A percentile compares a stretch with the other conserved stretches of the same genome.
phyloP scores from a whole-genome alignment of 1,140 invertebrate genomes.

The Drosophila pectinifera region DNA sequence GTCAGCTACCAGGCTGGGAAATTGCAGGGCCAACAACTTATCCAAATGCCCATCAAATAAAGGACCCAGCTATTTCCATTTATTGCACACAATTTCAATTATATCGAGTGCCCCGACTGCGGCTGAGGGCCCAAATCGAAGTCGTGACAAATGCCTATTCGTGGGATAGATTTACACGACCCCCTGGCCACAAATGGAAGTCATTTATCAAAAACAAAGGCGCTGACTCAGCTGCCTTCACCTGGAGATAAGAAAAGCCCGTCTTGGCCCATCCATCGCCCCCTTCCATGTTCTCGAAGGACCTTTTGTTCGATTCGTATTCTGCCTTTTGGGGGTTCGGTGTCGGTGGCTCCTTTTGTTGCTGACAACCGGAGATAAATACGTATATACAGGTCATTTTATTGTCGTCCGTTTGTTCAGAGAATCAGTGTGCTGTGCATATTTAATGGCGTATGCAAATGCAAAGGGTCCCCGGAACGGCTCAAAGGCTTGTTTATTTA shows the following conservation, averaged over 20 bases:
- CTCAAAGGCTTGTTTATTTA: constrained; percentile 74
- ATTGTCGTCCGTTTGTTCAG: constrained; percentile 52
- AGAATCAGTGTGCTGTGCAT: constrained; percentile 71
- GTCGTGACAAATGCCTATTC: constrained; percentile 59
- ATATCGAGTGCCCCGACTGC: constrained; percentile 46
- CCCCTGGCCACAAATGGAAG: constrained; percentile 50
- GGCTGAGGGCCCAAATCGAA: constrained; percentile 38
- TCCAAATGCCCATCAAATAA: constrained; percentile 43
- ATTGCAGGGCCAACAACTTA: constrained; percentile 19
- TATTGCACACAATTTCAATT: constrained; percentile 68
- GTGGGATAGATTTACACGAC: constrained; percentile 68
- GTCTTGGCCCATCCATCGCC: background rate
- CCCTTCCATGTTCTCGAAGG: background rate
- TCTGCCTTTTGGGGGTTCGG: constrained; percentile 51
- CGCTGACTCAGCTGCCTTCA: constrained; percentile 56
- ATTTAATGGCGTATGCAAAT: constrained; percentile 81
- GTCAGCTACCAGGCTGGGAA: constrained; percentile 20
- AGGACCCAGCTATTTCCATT: constrained; percentile 51
- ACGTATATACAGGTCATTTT: constrained; percentile 68
- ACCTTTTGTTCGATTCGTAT: constrained; percentile 52
- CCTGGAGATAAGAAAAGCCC: constrained; percentile 60
- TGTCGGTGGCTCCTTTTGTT: constrained; percentile 34
- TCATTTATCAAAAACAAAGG: constrained; percentile 78
- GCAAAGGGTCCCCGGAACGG: constrained; percentile 43
- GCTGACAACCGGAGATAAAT: constrained; percentile 62